Percentiles rank a stretch among this genome's conserved stretches.
These are phyloP conservation scores for Hirundo rustica DNA, from an alignment of 2,797 vertebrate species.

Conservation along the genomic window DNA sequence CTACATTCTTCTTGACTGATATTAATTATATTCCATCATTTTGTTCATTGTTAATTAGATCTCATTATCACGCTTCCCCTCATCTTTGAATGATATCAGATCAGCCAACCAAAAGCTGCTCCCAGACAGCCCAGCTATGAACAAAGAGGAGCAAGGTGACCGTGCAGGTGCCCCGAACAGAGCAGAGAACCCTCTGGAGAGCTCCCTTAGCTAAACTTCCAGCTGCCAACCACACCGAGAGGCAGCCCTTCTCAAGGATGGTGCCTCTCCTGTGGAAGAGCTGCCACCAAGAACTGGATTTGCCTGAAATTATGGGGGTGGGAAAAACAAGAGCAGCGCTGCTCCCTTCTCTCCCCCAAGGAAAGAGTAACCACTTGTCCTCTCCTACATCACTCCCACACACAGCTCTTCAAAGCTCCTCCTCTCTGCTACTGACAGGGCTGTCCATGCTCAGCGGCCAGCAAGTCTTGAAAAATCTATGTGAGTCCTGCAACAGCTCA, in stretches of 20 bases:
- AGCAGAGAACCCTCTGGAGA: not conserved
- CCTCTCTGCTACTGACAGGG: not conserved
- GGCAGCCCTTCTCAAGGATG: not conserved
- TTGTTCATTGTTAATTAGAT: slow-evolving; percentile 19
- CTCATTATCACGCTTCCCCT: not conserved
- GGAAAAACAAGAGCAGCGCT: fast-evolving
- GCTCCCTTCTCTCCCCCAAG: not conserved
- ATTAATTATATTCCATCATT: slow-evolving; percentile 28
- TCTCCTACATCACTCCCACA: not conserved
- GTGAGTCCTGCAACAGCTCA: not conserved
- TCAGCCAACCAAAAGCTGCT: not conserved
- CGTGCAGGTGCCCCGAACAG: fast-evolving
- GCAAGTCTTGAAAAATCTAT: not conserved
- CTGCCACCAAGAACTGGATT: not conserved
- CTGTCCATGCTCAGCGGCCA: not conserved
- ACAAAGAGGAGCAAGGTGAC: not conserved
- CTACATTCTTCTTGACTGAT: not conserved
- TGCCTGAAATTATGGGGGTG: not conserved
- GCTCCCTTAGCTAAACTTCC: not conserved
- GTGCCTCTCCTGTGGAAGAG: not conserved
- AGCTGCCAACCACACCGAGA: fast-evolving
- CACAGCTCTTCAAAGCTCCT: not conserved
- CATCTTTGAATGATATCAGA: not conserved
- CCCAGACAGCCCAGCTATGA: not conserved
- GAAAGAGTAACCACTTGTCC: not conserved